These are phyloP conservation scores for Sparidentex hasta DNA, from an alignment of 2,797 vertebrate species.

Conservation along the genomic window DNA sequence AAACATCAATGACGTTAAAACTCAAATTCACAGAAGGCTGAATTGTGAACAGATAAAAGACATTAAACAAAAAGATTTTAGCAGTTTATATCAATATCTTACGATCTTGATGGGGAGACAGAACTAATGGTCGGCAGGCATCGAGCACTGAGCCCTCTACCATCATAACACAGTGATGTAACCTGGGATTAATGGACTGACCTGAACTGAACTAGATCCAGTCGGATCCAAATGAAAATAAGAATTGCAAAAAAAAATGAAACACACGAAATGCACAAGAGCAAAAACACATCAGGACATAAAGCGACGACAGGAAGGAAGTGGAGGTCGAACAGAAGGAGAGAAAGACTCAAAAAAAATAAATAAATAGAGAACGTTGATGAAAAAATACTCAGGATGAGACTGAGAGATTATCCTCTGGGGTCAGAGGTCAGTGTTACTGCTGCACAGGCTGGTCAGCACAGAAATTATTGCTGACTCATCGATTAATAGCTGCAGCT, in stretches of 20 bases:
- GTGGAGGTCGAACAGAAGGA: neutral
- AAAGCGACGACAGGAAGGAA: neutral
- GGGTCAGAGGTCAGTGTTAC: neutral
- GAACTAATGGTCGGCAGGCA: neutral
- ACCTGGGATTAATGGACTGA: conserved; percentile 1
- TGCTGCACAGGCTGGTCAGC: neutral
- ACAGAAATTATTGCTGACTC: neutral
- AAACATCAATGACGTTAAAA: conserved; percentile 7
- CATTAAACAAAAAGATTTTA: neutral
- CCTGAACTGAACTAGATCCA: neutral
- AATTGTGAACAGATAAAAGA: neutral
- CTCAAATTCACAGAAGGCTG: neutral
- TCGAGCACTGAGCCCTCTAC: too few species aligned
- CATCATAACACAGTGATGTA: too few species aligned
- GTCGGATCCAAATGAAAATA: conserved; percentile 6
- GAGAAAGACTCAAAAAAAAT: neutral
- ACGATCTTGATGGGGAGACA: conserved; percentile 7
- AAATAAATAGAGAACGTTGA: neutral
- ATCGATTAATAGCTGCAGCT: neutral
- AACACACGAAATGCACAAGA: neutral
- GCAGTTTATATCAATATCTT: conserved; percentile 18
- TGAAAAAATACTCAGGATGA: neutral
- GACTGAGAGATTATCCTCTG: neutral
- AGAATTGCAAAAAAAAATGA: too few species aligned
- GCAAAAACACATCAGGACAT: neutral